phyloP scores from a whole-genome alignment of 2,113 vertebrate genomes.

The Hystrix brachyura region DNA sequence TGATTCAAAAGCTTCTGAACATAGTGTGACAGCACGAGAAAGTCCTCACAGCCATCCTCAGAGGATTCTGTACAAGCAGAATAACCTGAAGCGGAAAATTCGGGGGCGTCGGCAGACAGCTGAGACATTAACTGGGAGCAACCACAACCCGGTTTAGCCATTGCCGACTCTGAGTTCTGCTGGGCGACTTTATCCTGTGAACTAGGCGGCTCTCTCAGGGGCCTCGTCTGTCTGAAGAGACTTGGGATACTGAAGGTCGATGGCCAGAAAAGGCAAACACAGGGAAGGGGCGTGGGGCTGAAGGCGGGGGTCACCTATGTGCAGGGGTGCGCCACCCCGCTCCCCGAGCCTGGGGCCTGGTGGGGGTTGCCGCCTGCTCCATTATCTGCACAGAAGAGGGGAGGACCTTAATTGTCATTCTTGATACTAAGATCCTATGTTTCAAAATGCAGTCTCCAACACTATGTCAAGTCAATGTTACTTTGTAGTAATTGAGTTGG shows the following conservation, averaged over 20 bases:
- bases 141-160: conserved; percentile 86
- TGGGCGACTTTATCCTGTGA: conserved; percentile 83
- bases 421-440: neutral
- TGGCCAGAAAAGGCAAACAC: neutral
- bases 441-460: neutral
- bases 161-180: conserved; percentile 83
- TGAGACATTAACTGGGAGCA: conserved; percentile 89
- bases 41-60: conserved; percentile 89
- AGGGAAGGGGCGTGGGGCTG: neutral
- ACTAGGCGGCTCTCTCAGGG: conserved; percentile 75
- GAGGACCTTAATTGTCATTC: neutral
- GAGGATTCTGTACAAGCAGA: conserved; percentile 85
- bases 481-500: neutral
- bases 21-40: conserved; percentile 91
- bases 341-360: neutral
- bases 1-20: conserved; percentile 94
- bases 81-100: conserved; percentile 93
- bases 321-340: neutral
- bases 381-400: neutral
- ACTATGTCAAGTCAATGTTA: neutral
- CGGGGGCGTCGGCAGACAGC: conserved; percentile 94
- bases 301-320: neutral
- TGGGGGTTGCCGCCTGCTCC: neutral
- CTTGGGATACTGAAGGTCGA: neutral
- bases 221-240: conserved; percentile 21